Conservation (phyloP, 2,797 vertebrate genomes). For the Melanogrammus aeglefinus region DNA sequence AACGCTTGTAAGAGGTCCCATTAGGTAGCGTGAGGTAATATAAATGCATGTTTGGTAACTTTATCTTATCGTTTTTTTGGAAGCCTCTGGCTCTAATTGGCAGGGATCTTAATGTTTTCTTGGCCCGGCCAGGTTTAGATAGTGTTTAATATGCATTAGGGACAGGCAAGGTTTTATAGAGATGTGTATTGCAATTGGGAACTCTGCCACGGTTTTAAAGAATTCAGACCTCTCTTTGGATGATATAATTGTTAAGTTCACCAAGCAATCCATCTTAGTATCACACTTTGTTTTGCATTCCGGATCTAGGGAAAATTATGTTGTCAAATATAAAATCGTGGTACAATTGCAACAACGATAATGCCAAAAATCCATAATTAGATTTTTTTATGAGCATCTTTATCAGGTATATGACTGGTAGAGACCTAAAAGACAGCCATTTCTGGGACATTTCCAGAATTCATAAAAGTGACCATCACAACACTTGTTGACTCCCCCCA, state of each 20-base stretch:
- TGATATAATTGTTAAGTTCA: not conserved
- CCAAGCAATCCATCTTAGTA: not conserved
- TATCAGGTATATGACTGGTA: not conserved
- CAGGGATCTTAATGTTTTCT: slow-evolving; percentile 55
- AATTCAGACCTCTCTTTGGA: slow-evolving; percentile 13
- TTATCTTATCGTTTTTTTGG: slow-evolving; percentile 46
- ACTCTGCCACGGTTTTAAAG: slow-evolving; percentile 36
- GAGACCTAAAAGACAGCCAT: not conserved
- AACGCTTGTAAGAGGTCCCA: slow-evolving; percentile 36
- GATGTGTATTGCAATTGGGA: slow-evolving; percentile 48
- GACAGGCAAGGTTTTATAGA: slow-evolving; percentile 53
- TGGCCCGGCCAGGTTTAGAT: slow-evolving; percentile 40
- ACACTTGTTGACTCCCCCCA: slow-evolving; percentile 24
- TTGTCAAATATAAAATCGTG: not conserved
- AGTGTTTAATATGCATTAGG: slow-evolving; percentile 66
- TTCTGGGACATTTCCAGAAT: not conserved
- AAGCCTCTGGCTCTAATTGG: slow-evolving; percentile 49
- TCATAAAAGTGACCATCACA: slow-evolving; percentile 7
- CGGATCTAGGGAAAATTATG: not conserved
- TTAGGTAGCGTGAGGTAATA: slow-evolving; percentile 27
- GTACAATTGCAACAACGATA: not conserved
- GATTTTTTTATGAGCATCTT: not conserved
- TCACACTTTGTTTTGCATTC: not conserved
- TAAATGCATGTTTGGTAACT: slow-evolving; percentile 41
- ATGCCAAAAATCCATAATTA: not conserved